Base-by-base conservation (phyloP, 2,888 invertebrate genomes). In the Adelphocoris suturalis region DNA sequence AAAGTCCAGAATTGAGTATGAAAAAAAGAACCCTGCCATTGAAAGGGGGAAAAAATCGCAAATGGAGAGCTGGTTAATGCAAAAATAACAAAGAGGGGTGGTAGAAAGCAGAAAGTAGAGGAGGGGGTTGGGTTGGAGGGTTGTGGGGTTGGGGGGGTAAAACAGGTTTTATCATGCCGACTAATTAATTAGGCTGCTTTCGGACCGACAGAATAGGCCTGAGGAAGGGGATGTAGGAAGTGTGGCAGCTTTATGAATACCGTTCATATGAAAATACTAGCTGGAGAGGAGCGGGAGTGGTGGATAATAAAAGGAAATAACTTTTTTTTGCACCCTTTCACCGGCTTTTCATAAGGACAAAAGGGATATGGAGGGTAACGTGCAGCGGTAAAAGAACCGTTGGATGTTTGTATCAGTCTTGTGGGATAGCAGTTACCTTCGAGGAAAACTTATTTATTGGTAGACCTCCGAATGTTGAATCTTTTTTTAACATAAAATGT, bases 21-120 rank as follows among this genome's bases (percentile, higher is more conserved):
- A 86, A 75, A 75, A 86, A 86, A 86, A 14, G 23, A n/a, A 52
- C 47, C 47, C 23, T n/a, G 37, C 37, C 75, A 47, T 86, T 68
- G 86, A n/a, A 75, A 47, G 23, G 28, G 46, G 85, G 28, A 80
- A 46, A 80, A n/a, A 13, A 27, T 82, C 85, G 28, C 68, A 86
- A 86, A 86, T 86, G 86, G 47, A 86, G 86, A 86, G 86, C 46
- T 86, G 86, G 75, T 86, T 75, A 86, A 86, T 86, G 86, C 86
- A 86, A 86, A 86, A 75, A 86, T 86, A 86, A 86, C 75, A 86
- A 52, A 47, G 52, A 78, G 68, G 16, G 19, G 46, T 46, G 28
- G 82, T n/a, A 82, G 23, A 48, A 3, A 52, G 82, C 13, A 48
- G 11, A 47, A 75, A 75, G 28, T 13, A 75, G 28, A 11, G 13